Percentiles rank a stretch among this genome's conserved stretches.
phyloP scores from a whole-genome alignment of 2,888 invertebrate genomes.

The Nezara viridula region DNA sequence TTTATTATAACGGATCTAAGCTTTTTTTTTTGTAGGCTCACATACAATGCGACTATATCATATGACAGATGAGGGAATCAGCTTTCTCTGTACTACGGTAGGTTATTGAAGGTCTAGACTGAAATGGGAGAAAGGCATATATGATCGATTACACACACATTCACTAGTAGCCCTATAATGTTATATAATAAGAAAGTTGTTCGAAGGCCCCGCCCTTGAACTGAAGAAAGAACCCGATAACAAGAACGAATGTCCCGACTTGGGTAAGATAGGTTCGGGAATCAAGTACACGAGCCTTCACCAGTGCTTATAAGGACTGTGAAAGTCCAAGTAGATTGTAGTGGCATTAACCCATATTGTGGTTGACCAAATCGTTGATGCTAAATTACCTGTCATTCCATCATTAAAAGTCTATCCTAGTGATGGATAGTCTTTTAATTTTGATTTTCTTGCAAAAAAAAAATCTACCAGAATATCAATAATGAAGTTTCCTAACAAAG shows the following conservation, averaged over 20 bases:
- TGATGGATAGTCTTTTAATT: too few species aligned
- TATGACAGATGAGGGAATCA: neutral
- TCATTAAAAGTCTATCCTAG: too few species aligned
- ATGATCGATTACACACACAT: slow-evolving; percentile 15
- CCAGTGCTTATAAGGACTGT: neutral
- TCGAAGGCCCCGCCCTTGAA: neutral
- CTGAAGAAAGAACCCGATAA: neutral
- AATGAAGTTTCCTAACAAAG: too few species aligned
- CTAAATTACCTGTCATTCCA: neutral
- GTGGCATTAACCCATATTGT: neutral
- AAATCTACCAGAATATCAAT: too few species aligned
- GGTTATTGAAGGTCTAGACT: neutral
- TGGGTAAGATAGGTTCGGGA: neutral
- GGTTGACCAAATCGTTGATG: neutral
- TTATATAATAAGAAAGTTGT: neutral
- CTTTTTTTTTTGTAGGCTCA: neutral
- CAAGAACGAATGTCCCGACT: neutral
- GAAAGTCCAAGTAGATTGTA: neutral
- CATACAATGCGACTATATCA: neutral
- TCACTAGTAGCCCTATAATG: neutral
- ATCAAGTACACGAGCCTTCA: neutral
- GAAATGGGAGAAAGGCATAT: slow-evolving; percentile 1
- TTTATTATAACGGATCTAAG: neutral
- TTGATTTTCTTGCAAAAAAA: too few species aligned
- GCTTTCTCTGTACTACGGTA: neutral